Conservation (phyloP, 2,113 vertebrate genomes). For the Pseudorasbora parva region DNA sequence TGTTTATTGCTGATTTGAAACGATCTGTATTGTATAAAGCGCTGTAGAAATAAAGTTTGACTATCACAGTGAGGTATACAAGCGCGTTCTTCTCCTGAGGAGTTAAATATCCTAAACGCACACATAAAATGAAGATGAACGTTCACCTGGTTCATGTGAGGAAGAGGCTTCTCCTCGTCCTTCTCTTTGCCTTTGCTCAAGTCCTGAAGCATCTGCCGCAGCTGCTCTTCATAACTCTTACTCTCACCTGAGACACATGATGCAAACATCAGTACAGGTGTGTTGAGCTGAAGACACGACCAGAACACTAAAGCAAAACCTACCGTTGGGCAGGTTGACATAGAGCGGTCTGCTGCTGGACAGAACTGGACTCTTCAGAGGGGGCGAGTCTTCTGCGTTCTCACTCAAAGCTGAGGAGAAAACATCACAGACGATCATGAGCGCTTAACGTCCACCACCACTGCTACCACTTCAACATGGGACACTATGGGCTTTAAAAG, state of each 20-base stretch:
- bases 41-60: too few species aligned
- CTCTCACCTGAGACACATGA: constrained; percentile 68
- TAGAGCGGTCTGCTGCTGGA: constrained; percentile 87
- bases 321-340: constrained; percentile 82
- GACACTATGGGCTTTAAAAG: too few species aligned
- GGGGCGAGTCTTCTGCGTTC: constrained; percentile 84
- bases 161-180: constrained; percentile 83
- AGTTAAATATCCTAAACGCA: too few species aligned
- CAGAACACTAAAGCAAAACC: constrained; percentile 30
- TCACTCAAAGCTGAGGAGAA: constrained; percentile 83
- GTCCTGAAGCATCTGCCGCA: constrained; percentile 96
- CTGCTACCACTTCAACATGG: too few species aligned
- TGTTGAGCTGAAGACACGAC: too few species aligned
- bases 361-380: constrained; percentile 83
- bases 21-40: too few species aligned
- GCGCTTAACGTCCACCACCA: too few species aligned
- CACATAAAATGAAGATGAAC: too few species aligned
- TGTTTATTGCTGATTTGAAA: too few species aligned
- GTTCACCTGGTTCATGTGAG: constrained; percentile 92
- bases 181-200: constrained; percentile 87
- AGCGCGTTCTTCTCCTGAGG: too few species aligned
- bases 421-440: constrained; percentile 7
- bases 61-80: too few species aligned
- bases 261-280: not conserved
- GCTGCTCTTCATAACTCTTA: constrained; percentile 87